Evolutionary conservation across 2,888 invertebrate species (phyloP).

Genomic region (Orthonychiurus folsomi): DNA sequence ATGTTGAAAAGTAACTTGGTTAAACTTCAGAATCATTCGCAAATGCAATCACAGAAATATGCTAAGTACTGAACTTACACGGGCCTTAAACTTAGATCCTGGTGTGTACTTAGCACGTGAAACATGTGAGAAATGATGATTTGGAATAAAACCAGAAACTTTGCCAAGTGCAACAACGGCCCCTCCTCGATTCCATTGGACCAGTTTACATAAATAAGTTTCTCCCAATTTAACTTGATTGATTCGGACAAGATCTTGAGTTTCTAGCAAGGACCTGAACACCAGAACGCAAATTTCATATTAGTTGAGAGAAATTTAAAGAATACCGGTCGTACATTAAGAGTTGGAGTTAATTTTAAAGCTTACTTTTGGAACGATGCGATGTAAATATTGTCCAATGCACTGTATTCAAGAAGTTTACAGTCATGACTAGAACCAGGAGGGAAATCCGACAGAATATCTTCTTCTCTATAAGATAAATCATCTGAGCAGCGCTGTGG

Average conservation of each 20-base stretch:
- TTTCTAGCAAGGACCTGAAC: too few species aligned
- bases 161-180: constrained; percentile 47
- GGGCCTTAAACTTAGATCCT: constrained; percentile 52
- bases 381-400: constrained; percentile 24
- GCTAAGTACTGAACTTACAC: constrained; percentile 40
- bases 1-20: not conserved
- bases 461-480: constrained; percentile 9
- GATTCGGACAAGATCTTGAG: too few species aligned
- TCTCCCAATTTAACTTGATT: constrained; percentile 21
- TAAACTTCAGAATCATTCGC: not conserved
- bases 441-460: constrained; percentile 23
- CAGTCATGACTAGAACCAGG: constrained; percentile 21
- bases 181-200: constrained; percentile 21
- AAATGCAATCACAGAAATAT: not conserved
- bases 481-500: constrained; percentile 18
- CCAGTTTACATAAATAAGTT: constrained; percentile 18
- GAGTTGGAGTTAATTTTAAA: not conserved
- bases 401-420: constrained; percentile 23
- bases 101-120: constrained; percentile 52
- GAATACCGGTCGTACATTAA: not conserved
- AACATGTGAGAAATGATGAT: constrained; percentile 52
- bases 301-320: not conserved
- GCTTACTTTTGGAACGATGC: constrained; percentile 26
- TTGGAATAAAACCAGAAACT: constrained; percentile 46
- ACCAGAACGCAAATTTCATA: too few species aligned